Percentiles rank a stretch among this genome's conserved stretches.
phyloP scores from a whole-genome alignment of 2,888 invertebrate genomes.

The Unio pictorum region DNA sequence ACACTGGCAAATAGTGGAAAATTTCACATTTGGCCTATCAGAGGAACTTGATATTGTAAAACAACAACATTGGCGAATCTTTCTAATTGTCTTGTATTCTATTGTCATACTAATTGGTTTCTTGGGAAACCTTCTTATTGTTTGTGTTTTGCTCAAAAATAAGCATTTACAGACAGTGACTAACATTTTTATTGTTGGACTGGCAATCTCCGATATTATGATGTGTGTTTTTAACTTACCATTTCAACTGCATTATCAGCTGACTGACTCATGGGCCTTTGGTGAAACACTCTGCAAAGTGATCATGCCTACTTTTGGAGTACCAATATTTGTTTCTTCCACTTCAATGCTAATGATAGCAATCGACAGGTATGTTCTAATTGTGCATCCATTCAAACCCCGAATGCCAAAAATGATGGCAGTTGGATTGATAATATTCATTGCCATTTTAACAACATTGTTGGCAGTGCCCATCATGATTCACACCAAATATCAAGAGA shows the following conservation, averaged over 20 bases:
- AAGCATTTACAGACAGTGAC: conserved; percentile 64
- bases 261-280: conserved; percentile 67
- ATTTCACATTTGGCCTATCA: conserved; percentile 45
- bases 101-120: conserved; percentile 64
- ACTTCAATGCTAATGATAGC: conserved; percentile 68
- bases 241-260: conserved; percentile 68
- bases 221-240: conserved; percentile 68
- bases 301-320: conserved; percentile 66
- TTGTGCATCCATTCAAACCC: conserved; percentile 64
- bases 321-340: conserved; percentile 68
- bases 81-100: conserved; percentile 62
- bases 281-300: conserved; percentile 64
- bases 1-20: conserved; percentile 40
- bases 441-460: conserved; percentile 51
- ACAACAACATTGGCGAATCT: conserved; percentile 54
- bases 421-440: conserved; percentile 47
- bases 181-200: conserved; percentile 66
- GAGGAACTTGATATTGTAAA: conserved; percentile 58
- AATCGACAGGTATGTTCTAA: conserved; percentile 67
- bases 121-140: conserved; percentile 63
- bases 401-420: conserved; percentile 59
- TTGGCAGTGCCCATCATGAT: conserved; percentile 65
- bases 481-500: conserved; percentile 47
- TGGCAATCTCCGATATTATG: conserved; percentile 66
- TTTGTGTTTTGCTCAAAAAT: conserved; percentile 59